Percentiles rank a stretch among this genome's conserved stretches.
These are phyloP conservation scores for Holacanthella duospinosa DNA, from an alignment of 2,888 invertebrate species.

Conservation along the genomic window DNA sequence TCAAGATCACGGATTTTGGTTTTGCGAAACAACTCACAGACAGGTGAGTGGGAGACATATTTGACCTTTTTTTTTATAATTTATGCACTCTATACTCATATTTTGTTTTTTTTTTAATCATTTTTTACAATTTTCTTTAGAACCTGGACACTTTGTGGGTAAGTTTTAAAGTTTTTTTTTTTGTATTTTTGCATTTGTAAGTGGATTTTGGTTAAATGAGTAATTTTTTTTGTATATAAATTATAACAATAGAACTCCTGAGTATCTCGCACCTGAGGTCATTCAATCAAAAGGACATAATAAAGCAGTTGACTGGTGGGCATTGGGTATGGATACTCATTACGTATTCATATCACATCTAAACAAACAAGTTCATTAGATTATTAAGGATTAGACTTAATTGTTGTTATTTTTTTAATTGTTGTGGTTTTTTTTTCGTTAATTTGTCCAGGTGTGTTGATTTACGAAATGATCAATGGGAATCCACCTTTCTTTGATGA, in stretches of 20 bases:
- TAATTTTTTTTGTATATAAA: too few relatives aligned
- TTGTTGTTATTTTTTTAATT: constrained; percentile 6
- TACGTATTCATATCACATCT: too few relatives aligned
- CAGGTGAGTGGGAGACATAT: too few relatives aligned
- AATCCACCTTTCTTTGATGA: constrained; percentile 94
- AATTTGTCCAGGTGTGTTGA: constrained; percentile 63
- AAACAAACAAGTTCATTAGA: background rate
- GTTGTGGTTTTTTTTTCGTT: too few relatives aligned
- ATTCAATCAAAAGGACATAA: constrained; percentile 97
- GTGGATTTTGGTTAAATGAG: too few relatives aligned
- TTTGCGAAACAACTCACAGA: constrained; percentile 91
- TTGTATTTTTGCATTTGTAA: too few relatives aligned
- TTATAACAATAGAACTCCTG: too few relatives aligned
- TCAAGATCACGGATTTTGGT: constrained; percentile 96
- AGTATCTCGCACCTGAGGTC: constrained; percentile 93
- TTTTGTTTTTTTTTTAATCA: background rate
- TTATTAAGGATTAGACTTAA: too few relatives aligned
- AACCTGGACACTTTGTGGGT: constrained; percentile 94
- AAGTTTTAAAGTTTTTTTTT: too few relatives aligned
- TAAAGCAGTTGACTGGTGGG: constrained; percentile 99
- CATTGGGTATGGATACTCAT: constrained; percentile 55
- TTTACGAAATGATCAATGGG: constrained; percentile 84
- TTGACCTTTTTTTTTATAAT: constrained; percentile 38
- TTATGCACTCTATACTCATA: background rate
- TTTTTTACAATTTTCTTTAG: too few relatives aligned